Evolutionary conservation across 2,888 invertebrate species (phyloP).

Genomic region (Caenorhabditis angaria): DNA sequence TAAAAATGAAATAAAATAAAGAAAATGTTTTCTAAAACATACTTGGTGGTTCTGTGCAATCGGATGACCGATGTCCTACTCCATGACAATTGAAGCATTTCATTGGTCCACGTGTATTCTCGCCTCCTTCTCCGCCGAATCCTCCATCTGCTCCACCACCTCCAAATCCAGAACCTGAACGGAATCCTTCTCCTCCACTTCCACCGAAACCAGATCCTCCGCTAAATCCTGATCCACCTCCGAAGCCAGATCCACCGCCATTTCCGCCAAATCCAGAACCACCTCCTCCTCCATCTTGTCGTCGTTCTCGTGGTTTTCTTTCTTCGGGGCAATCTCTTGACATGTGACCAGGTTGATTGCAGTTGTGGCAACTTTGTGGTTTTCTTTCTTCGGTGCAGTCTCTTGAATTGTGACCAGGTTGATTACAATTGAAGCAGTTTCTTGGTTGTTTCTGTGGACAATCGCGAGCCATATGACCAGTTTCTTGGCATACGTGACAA

Average conservation of each 20-base stretch:
- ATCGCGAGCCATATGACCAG: conserved; percentile 18
- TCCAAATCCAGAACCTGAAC: not conserved
- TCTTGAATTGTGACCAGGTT: conserved; percentile 9
- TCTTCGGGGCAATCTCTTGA: conserved; percentile 37
- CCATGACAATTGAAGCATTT: conserved; percentile 56
- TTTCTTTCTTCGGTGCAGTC: not conserved
- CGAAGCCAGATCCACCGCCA: conserved; percentile 20
- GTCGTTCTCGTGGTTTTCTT: conserved; percentile 25
- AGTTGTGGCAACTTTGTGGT: conserved; percentile 38
- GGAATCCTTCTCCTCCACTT: conserved; percentile 14
- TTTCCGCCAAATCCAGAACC: conserved; percentile 29
- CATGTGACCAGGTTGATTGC: conserved; percentile 40
- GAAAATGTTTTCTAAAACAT: not conserved
- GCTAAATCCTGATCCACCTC: conserved; percentile 2
- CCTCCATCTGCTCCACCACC: conserved; percentile 11
- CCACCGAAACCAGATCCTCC: conserved; percentile 11
- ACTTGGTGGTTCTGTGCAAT: conserved; percentile 44
- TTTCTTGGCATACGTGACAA: conserved; percentile 24
- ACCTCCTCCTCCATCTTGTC: conserved; percentile 15
- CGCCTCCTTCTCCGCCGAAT: conserved; percentile 15
- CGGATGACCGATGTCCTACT: conserved; percentile 49
- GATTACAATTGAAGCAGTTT: conserved; percentile 17
- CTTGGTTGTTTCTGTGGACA: conserved; percentile 31
- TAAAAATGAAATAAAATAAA: not conserved
- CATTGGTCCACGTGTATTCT: conserved; percentile 12